Conservation (phyloP, 2,113 vertebrate genomes). For the Albula glossodonta region DNA sequence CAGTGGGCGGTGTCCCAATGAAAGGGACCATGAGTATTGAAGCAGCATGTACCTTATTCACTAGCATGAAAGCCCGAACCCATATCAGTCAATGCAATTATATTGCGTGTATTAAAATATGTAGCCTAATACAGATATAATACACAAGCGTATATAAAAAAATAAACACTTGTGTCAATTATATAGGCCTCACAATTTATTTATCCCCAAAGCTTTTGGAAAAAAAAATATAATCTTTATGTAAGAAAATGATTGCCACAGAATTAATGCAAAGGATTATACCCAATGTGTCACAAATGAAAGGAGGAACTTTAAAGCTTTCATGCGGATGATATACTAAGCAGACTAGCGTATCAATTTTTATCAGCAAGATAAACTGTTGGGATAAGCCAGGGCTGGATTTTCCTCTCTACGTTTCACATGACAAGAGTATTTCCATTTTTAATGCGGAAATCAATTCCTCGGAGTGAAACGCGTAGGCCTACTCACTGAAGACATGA, state of each 20-base stretch:
- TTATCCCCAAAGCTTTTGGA: background rate
- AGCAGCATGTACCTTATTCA: no score
- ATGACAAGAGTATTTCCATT: background rate
- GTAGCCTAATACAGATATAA: background rate
- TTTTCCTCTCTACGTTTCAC: background rate
- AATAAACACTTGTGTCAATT: background rate
- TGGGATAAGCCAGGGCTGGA: background rate
- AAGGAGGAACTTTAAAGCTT: background rate
- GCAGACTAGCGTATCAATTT: background rate
- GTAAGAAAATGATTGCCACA: background rate
- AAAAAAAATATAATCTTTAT: background rate
- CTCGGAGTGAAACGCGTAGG: background rate
- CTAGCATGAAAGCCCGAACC: no score
- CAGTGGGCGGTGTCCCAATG: background rate
- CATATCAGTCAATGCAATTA: no score
- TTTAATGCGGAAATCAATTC: conserved; percentile 11
- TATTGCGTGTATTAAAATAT: background rate
- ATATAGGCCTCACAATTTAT: background rate
- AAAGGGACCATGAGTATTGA: no score
- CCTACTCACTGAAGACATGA: background rate
- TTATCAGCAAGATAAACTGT: background rate
- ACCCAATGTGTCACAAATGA: background rate
- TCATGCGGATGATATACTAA: background rate
- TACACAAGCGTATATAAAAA: background rate
- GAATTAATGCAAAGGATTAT: conserved; percentile 1